Percentiles rank a stretch among this genome's conserved stretches.
phyloP scores from a whole-genome alignment of 2,113 vertebrate species.

The Fulica atra region DNA sequence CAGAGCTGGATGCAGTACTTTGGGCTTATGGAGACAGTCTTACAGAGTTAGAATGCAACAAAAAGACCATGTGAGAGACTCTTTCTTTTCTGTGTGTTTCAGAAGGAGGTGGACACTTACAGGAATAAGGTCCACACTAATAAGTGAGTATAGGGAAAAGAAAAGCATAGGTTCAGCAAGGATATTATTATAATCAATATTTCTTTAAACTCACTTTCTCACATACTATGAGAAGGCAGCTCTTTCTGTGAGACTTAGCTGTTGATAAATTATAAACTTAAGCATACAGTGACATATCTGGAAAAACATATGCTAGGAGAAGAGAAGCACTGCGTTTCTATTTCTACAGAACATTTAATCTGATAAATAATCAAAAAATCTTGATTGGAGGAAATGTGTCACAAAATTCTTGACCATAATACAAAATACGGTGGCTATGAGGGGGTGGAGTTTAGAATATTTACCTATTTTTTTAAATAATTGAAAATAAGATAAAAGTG shows the following conservation, averaged over 20 bases:
- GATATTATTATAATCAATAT: background rate
- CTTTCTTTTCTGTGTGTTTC: background rate
- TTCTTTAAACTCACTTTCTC: background rate
- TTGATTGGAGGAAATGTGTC: background rate
- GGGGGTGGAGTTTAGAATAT: background rate
- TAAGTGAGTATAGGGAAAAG: background rate
- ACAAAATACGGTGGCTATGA: background rate
- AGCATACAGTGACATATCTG: rapidly evolving
- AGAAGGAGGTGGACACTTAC: background rate
- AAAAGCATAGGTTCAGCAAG: background rate
- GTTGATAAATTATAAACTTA: background rate
- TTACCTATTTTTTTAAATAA: background rate
- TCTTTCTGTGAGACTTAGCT: background rate
- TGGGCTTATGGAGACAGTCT: background rate
- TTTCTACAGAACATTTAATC: background rate
- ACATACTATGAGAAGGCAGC: background rate
- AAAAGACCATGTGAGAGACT: background rate
- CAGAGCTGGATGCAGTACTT: too few relatives aligned
- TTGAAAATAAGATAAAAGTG: background rate
- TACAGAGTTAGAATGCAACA: background rate
- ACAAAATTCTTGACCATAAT: background rate
- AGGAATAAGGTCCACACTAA: background rate
- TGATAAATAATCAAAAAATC: background rate
- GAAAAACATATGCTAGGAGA: background rate
- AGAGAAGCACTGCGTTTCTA: background rate